phyloP scores from a whole-genome alignment of 2,888 invertebrate species.

The Spatulosminthurus flaviceps region DNA sequence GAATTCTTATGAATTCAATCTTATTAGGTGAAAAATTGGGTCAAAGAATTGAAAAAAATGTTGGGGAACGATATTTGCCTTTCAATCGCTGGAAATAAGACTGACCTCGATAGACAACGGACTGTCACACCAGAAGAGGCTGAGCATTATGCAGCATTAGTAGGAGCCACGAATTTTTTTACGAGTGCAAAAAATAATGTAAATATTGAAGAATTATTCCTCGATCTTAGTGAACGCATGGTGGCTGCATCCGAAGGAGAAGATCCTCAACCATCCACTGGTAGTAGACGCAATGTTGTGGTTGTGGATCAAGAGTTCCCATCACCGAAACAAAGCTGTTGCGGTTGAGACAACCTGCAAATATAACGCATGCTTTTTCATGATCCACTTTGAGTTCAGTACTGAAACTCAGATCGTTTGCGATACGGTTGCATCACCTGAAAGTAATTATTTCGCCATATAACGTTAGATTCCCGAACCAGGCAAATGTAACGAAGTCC shows the following conservation, averaged over 20 bases:
- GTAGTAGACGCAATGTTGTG: constrained; percentile 61
- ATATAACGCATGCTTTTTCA: neutral
- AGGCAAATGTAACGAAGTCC: too few species aligned
- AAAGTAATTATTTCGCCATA: too few species aligned
- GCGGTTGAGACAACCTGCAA: constrained; percentile 7
- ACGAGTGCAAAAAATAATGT: constrained; percentile 93
- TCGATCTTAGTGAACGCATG: constrained; percentile 83
- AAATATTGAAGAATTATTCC: constrained; percentile 90
- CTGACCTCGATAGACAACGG: constrained; percentile 91
- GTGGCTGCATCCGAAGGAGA: constrained; percentile 68
- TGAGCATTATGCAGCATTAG: constrained; percentile 76
- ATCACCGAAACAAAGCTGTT: constrained; percentile 24
- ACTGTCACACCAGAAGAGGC: constrained; percentile 86
- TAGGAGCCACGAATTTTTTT: constrained; percentile 90
- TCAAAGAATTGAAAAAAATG: constrained; percentile 95
- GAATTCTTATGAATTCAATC: constrained; percentile 18
- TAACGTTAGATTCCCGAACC: too few species aligned
- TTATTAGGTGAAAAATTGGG: constrained; percentile 93
- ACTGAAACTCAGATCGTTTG: too few species aligned
- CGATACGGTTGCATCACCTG: too few species aligned
- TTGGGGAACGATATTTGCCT: constrained; percentile 90
- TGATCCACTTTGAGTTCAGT: neutral
- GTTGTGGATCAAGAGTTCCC: constrained; percentile 64
- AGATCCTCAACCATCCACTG: constrained; percentile 62
- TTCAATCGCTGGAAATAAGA: constrained; percentile 93